phyloP scores from a whole-genome alignment of 2,113 vertebrate species.

The Malurus alboscapulatus region DNA sequence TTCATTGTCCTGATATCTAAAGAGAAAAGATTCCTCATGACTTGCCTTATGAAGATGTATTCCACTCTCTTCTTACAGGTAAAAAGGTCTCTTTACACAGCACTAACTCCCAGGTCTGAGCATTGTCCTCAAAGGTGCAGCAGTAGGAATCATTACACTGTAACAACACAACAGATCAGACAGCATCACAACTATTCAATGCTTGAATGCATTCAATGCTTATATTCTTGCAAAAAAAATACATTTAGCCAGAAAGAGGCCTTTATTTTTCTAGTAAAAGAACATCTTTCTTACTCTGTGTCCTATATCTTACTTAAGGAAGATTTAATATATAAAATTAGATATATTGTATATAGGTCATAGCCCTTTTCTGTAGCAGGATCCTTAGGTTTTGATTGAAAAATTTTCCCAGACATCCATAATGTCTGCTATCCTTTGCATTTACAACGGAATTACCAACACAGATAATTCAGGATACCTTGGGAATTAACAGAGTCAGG shows the following conservation, averaged over 20 bases:
- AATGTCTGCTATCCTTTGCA: background rate
- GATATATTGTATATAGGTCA: background rate
- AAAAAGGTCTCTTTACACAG: background rate
- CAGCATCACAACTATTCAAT: background rate
- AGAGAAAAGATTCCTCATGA: background rate
- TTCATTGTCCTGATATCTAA: background rate
- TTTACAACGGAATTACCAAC: background rate
- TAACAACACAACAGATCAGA: background rate
- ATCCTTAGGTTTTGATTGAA: background rate
- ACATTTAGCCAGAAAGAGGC: background rate
- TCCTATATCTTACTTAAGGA: background rate
- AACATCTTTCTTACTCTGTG: background rate
- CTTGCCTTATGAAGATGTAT: background rate
- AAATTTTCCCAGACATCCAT: background rate
- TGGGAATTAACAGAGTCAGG: background rate
- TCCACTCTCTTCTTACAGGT: background rate
- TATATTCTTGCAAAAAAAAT: background rate
- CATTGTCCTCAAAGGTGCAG: background rate
- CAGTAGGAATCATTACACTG: background rate
- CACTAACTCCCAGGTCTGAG: background rate
- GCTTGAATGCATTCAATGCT: background rate
- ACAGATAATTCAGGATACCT: background rate
- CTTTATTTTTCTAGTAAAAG: background rate
- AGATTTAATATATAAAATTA: background rate
- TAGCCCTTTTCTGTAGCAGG: background rate